Percentiles rank a stretch among this genome's conserved stretches.
Evolutionary conservation across 64 coral and sea anemone genomes (phyloP).

Genomic region (Stichodactyla helianthus): DNA sequence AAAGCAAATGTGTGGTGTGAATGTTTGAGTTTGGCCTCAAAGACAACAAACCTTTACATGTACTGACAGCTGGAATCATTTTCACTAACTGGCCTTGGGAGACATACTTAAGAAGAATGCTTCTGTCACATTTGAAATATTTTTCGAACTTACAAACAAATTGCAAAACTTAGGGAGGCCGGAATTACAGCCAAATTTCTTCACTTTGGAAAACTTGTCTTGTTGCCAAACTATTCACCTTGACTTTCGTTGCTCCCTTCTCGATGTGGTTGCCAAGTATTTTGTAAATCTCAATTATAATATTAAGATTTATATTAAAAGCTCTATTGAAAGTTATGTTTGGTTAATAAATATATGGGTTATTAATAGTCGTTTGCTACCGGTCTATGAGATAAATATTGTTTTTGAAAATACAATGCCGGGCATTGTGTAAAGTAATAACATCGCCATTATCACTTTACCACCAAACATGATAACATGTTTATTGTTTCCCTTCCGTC

Average conservation of each 20-base stretch:
- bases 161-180: not conserved
- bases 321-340: not conserved
- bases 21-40: conserved; percentile 10
- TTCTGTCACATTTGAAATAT: not conserved
- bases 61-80: conserved; percentile 8
- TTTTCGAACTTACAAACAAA: not conserved
- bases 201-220: not conserved
- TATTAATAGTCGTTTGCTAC: not conserved
- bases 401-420: not conserved
- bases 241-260: not conserved
- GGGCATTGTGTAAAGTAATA: not conserved
- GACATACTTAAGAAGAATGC: not conserved
- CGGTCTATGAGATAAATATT: not conserved
- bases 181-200: not conserved
- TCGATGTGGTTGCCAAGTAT: not conserved
- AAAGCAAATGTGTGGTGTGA: not conserved
- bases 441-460: not conserved
- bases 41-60: conserved; percentile 8
- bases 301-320: not conserved
- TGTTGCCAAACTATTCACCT: conserved; percentile 6
- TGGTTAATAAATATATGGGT: not conserved
- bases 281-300: not conserved
- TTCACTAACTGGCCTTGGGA: conserved; percentile 11
- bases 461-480: not conserved
- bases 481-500: not conserved